Conservation (phyloP, 2,888 invertebrate genomes). For the Myopa tessellatipennis region DNA sequence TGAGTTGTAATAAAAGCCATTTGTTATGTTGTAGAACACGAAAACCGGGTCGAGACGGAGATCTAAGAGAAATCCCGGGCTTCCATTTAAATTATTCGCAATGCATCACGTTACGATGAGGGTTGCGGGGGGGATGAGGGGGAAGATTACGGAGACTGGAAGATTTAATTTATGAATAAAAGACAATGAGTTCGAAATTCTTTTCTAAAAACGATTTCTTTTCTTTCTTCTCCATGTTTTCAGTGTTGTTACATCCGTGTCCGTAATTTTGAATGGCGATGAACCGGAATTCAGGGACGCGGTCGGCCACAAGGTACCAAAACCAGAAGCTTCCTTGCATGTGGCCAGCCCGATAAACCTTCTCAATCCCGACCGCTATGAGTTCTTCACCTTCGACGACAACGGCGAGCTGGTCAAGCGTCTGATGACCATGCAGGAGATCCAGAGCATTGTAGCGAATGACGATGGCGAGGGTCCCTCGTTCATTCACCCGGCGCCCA, state of each 20-base stretch:
- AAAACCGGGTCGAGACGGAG: background rate
- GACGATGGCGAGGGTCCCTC: conserved; percentile 77
- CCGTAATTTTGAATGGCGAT: conserved; percentile 73
- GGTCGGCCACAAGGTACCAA: conserved; percentile 76
- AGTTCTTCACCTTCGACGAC: conserved; percentile 88
- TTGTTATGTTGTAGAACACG: conserved; percentile 24
- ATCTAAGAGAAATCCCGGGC: conserved; percentile 7
- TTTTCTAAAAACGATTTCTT: conserved; percentile 37
- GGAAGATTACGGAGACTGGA: conserved; percentile 11
- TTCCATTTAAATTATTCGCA: conserved; percentile 7
- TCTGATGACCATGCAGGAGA: conserved; percentile 86
- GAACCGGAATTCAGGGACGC: conserved; percentile 77
- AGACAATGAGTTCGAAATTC: background rate
- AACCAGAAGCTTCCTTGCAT: conserved; percentile 73
- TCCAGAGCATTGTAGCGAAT: conserved; percentile 85
- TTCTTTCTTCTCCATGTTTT: conserved; percentile 53
- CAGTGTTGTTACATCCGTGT: conserved; percentile 76
- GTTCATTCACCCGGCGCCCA: conserved; percentile 62
- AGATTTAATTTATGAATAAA: too few species aligned
- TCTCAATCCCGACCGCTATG: conserved; percentile 84
- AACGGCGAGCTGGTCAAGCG: conserved; percentile 84
- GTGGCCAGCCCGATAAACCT: conserved; percentile 84
- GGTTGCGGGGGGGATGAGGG: conserved; percentile 4
- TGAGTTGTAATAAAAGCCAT: conserved; percentile 40
- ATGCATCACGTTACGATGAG: conserved; percentile 19